Evolutionary conservation across 1,140 invertebrate species (phyloP), one percentile per base, ranked within the genome.

Genomic region (Diploscapter pachys): DNA sequence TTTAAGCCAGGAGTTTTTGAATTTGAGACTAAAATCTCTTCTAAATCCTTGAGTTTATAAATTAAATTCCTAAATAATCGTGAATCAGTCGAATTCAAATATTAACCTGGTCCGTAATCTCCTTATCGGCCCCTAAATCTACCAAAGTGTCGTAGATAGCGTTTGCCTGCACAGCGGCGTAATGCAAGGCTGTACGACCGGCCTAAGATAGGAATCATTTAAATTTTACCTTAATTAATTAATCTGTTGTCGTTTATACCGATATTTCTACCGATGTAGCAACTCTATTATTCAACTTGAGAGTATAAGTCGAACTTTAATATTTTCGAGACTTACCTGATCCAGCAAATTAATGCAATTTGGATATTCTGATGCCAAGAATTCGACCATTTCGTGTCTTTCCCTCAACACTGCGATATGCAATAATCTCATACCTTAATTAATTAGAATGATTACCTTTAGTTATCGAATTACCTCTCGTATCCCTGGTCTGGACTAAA

Each of bases 91-190:
- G 31, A 31, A 31, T 31, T 31, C 31, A 31, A 31, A n/a, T 9
- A 48, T 11, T 80, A 48, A 80, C 82, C 74, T 84, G 83, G 72
- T 84, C 82, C 11, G 73, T 59, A 53, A 84, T 63, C 53, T 83
- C 67, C 13, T 77, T 75, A 65, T 81, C 67, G 5, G 83, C 83
- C 4, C 83, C 83, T 49, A 74, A 51, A 63, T 84, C 83, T n/a
- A 83, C 75, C 59, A 84, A 71, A 56, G 83, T 85, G 73, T 84
- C 83, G 72, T 84, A 84, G 63, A 84, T 84, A n/a, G 83, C 83
- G 74, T 84, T 84, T 63, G 78, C 80, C 75, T 85, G 81, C 2
- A 76, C 66, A 49, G 83, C 82, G 3, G 83, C 83, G 78, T 84
- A 84, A 74, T 84, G 83, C 53, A 76, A 56, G 61, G 78, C 80